Evolutionary conservation across 2,797 vertebrate genomes (phyloP).

Genomic region (Mormyrus proboscirostris): DNA sequence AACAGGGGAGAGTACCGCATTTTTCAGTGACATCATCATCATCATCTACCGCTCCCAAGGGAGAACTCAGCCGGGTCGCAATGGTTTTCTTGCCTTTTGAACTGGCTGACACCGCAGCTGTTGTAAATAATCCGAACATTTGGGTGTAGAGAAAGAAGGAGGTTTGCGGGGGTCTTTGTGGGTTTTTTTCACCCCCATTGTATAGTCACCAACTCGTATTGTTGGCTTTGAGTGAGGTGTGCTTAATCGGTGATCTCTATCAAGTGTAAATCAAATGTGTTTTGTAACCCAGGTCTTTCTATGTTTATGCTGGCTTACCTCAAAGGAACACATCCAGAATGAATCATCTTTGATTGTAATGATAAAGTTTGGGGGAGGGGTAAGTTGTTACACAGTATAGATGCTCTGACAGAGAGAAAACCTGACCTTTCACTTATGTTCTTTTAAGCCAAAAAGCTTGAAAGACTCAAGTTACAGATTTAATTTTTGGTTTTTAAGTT

Average conservation of each 20-base stretch:
- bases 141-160: background rate
- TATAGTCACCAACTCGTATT: background rate
- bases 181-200: background rate
- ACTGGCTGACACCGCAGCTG: background rate
- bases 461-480: background rate
- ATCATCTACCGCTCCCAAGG: background rate
- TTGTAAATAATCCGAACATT: background rate
- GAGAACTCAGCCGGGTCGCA: background rate
- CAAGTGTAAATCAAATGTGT: background rate
- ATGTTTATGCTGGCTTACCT: background rate
- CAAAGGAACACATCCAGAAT: background rate
- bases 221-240: background rate
- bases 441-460: background rate
- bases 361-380: background rate
- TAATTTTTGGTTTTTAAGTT: background rate
- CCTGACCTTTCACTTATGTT: background rate
- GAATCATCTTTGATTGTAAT: background rate
- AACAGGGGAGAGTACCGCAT: background rate
- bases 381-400: too few species aligned
- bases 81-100: background rate
- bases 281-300: background rate
- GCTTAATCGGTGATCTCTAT: constrained; percentile 6
- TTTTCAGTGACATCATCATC: background rate
- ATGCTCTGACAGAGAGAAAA: background rate
- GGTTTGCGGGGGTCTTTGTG: background rate